A percentile compares a stretch with the other conserved stretches of the same genome.
phyloP scores from a whole-genome alignment of 2,888 invertebrate genomes.

The Creontiades dilutus region DNA sequence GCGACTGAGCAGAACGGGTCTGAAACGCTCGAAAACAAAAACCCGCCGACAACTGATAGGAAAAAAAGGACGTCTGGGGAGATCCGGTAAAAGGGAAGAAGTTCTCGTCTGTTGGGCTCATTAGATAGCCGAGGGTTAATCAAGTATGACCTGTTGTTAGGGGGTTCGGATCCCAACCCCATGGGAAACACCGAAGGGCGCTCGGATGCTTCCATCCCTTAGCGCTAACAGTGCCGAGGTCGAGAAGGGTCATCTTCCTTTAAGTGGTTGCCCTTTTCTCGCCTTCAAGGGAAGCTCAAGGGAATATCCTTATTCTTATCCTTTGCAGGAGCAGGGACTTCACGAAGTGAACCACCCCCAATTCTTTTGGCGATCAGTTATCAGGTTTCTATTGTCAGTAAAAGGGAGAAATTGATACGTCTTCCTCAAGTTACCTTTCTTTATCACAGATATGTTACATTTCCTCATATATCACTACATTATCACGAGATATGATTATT shows the following conservation, averaged over 20 bases:
- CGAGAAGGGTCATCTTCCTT: slow-evolving; percentile 29
- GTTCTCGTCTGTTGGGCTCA: slow-evolving; percentile 47
- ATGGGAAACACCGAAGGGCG: slow-evolving; percentile 47
- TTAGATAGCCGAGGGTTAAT: slow-evolving; percentile 64
- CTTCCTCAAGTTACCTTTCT: not conserved
- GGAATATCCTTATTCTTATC: slow-evolving; percentile 17
- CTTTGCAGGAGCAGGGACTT: not conserved
- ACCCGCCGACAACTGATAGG: not conserved
- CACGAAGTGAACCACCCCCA: not conserved
- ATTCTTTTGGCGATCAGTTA: not conserved
- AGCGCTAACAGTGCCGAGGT: slow-evolving; percentile 6
- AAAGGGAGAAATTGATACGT: not conserved
- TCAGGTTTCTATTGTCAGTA: slow-evolving; percentile 32
- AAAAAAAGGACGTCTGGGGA: slow-evolving; percentile 15
- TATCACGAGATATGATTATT: no score
- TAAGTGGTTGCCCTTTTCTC: slow-evolving; percentile 44
- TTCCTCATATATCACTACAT: no score
- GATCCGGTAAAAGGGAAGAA: slow-evolving; percentile 28
- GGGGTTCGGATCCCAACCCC: slow-evolving; percentile 31
- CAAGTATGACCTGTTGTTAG: slow-evolving; percentile 67
- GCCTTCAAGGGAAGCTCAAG: slow-evolving; percentile 22
- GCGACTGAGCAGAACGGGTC: not conserved
- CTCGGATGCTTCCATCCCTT: slow-evolving; percentile 52
- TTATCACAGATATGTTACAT: no score
- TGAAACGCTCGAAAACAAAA: not conserved